These are phyloP conservation scores for Drosophila pallidifrons DNA, from an alignment of 1,140 invertebrate genomes.

Conservation along the genomic window DNA sequence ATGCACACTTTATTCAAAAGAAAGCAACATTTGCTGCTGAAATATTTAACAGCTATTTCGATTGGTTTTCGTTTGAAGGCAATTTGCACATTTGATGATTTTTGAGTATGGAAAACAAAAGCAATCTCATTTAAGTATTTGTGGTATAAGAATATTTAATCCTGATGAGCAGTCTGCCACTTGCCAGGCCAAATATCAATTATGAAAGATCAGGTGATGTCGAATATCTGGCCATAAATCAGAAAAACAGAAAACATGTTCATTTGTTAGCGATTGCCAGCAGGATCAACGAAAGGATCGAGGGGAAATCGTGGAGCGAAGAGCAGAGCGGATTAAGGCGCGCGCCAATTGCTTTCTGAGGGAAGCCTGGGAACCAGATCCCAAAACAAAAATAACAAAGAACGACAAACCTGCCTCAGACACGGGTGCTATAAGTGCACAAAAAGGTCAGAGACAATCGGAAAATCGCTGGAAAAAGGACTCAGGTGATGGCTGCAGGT, in stretches of 20 bases:
- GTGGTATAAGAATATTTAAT: not conserved
- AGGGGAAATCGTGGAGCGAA: not conserved
- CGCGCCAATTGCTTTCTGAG: constrained; percentile 35
- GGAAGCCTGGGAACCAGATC: constrained; percentile 30
- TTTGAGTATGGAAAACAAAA: not conserved
- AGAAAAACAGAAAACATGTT: constrained; percentile 26
- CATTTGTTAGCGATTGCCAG: constrained; percentile 14
- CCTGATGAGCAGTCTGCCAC: constrained; percentile 8
- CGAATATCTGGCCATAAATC: constrained; percentile 25
- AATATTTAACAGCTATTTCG: not conserved
- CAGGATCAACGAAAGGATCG: constrained; percentile 4
- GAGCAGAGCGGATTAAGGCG: constrained; percentile 29
- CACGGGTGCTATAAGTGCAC: constrained; percentile 39
- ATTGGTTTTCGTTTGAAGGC: not conserved
- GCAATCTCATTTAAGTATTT: constrained; percentile 6
- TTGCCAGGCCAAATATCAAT: constrained; percentile 1
- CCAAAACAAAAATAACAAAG: not conserved
- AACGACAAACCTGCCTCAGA: not conserved
- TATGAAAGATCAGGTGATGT: constrained; percentile 8
- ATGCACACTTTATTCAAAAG: not conserved
- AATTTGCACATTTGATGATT: constrained; percentile 8
- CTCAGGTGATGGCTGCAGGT: constrained; percentile 51
- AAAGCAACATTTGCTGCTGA: not conserved
- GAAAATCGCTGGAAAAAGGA: constrained; percentile 15
- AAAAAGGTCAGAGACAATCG: constrained; percentile 38